A percentile compares a stretch with the other conserved stretches of the same genome.
phyloP scores from a whole-genome alignment of 2,888 invertebrate genomes.

The Stenurella melanura region DNA sequence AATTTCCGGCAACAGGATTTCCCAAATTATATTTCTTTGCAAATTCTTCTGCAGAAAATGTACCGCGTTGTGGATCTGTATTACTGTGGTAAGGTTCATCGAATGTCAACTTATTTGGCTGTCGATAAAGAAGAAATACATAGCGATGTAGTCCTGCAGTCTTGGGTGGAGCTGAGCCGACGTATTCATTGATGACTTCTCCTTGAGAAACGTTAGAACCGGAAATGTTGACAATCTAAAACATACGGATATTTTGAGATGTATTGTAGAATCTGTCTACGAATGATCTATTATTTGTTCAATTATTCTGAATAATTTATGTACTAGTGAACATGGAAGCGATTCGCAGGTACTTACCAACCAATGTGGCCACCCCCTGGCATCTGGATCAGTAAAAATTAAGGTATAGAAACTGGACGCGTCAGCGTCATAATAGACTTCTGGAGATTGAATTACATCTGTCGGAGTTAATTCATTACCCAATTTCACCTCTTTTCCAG shows the following conservation, averaged over 20 bases:
- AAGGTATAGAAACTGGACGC: constrained; percentile 79
- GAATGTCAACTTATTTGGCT: constrained; percentile 74
- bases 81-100: constrained; percentile 71
- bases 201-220: constrained; percentile 79
- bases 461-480: constrained; percentile 83
- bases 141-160: constrained; percentile 84
- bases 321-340: no score
- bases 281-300: no score
- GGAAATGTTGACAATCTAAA: constrained; percentile 79
- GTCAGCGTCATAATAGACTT: constrained; percentile 79
- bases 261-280: no score
- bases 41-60: constrained; percentile 76
- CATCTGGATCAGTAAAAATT: constrained; percentile 82
- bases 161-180: constrained; percentile 82
- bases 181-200: constrained; percentile 80
- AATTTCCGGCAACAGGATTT: constrained; percentile 78
- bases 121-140: constrained; percentile 82
- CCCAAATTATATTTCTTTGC: constrained; percentile 77
- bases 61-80: constrained; percentile 75
- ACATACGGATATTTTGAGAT: neutral
- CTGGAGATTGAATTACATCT: constrained; percentile 82
- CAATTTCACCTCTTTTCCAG: constrained; percentile 74
- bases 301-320: no score
- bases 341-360: constrained; percentile 72
- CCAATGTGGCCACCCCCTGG: constrained; percentile 88